A percentile compares a stretch with the other conserved stretches of the same genome.
Evolutionary conservation across 2,113 vertebrate species (phyloP).

Genomic region (Semnornis frantzii): DNA sequence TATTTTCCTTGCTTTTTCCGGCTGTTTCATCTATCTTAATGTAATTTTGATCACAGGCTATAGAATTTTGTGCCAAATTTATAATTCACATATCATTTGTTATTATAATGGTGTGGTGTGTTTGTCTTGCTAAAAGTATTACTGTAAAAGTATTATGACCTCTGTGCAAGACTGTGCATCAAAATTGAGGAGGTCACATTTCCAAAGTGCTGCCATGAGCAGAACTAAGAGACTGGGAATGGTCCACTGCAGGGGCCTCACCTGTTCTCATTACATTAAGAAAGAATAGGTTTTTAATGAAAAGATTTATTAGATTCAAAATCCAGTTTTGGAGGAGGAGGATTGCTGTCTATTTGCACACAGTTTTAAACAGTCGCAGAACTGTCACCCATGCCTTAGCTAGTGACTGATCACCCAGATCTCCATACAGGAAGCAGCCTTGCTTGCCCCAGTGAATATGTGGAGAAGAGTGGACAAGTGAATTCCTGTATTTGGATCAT

Average conservation of each 20-base stretch:
- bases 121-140: conserved; percentile 17
- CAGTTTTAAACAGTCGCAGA: background rate
- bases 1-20: background rate
- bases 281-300: background rate
- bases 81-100: background rate
- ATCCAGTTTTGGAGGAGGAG: background rate
- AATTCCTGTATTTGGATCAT: background rate
- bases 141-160: background rate
- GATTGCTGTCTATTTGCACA: background rate
- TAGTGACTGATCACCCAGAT: background rate
- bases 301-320: background rate
- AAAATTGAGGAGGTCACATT: background rate
- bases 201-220: background rate
- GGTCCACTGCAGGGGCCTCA: background rate
- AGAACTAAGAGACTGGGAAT: background rate
- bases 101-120: background rate
- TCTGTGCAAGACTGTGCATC: background rate
- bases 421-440: background rate
- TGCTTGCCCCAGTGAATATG: background rate
- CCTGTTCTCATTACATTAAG: background rate
- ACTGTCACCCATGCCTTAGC: background rate
- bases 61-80: background rate
- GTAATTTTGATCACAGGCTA: background rate
- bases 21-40: background rate
- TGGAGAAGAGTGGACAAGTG: background rate